Percentiles rank a stretch among this genome's conserved stretches.
These are phyloP conservation scores for Apus apus DNA, from an alignment of 2,113 vertebrate genomes.

Conservation along the genomic window DNA sequence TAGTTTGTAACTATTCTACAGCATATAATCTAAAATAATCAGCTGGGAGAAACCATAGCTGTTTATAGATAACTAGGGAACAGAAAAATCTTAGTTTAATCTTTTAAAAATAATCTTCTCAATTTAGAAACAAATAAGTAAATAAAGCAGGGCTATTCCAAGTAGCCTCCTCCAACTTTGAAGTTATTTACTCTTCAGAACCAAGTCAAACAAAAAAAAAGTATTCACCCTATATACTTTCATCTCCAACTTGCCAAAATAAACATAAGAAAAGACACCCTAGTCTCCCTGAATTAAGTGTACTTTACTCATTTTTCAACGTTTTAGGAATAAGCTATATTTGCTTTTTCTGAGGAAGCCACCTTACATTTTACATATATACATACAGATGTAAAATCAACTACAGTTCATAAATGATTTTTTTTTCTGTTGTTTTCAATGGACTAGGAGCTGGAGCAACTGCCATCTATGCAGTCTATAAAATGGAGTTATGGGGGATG, in stretches of 20 bases:
- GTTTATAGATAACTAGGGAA: not conserved
- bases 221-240: not conserved
- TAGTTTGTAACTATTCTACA: not conserved
- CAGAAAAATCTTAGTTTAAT: not conserved
- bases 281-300: not conserved
- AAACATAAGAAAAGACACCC: not conserved
- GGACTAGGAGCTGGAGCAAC: not conserved
- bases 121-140: not conserved
- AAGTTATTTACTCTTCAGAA: not conserved
- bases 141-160: not conserved
- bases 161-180: not conserved
- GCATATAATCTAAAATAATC: not conserved
- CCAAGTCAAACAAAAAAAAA: rapidly evolving
- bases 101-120: not conserved
- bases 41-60: not conserved
- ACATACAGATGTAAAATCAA: not conserved
- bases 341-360: not conserved
- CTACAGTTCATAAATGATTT: not conserved
- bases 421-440: not conserved
- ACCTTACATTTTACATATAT: not conserved
- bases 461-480: not conserved
- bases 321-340: not conserved
- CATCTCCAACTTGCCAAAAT: not conserved
- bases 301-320: not conserved
- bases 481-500: not conserved